These are phyloP conservation scores for Gerris buenoi DNA, from an alignment of 1,140 invertebrate species.

Conservation along the genomic window DNA sequence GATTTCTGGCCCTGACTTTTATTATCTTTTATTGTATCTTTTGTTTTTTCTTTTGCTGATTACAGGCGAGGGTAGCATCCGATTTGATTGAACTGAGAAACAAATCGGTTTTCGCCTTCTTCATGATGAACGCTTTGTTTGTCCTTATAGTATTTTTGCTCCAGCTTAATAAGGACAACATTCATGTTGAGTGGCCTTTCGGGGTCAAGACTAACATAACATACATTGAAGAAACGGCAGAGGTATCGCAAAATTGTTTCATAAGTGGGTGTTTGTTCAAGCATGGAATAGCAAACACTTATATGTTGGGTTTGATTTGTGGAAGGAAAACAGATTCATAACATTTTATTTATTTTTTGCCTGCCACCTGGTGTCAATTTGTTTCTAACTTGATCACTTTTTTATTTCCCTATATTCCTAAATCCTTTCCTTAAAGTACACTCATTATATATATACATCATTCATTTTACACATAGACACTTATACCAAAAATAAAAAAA, in stretches of 20 bases:
- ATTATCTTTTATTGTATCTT: conserved; percentile 11
- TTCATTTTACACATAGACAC: too few species aligned
- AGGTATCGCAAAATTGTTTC: conserved; percentile 38
- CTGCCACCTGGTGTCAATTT: too few species aligned
- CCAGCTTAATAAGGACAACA: conserved; percentile 92
- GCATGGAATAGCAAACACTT: conserved; percentile 4
- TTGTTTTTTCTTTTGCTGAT: conserved; percentile 26
- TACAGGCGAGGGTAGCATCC: conserved; percentile 67
- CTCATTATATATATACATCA: too few species aligned
- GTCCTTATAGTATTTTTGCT: conserved; percentile 95
- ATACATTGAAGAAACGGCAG: conserved; percentile 73
- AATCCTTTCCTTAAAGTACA: too few species aligned
- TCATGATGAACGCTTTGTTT: conserved; percentile 98
- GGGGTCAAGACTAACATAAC: conserved; percentile 90
- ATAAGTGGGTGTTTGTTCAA: neutral
- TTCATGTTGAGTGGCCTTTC: conserved; percentile 86
- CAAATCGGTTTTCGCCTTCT: conserved; percentile 93
- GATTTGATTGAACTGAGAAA: conserved; percentile 86
- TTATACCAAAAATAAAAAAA: too few species aligned
- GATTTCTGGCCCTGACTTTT: conserved; percentile 1
- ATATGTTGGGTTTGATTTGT: too few species aligned
- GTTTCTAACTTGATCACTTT: too few species aligned
- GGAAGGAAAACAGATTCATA: too few species aligned
- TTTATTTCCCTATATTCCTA: too few species aligned
- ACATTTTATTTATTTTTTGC: too few species aligned